Evolutionary conservation across 2,888 invertebrate genomes (phyloP).

Genomic region (Teleiodes luculella): DNA sequence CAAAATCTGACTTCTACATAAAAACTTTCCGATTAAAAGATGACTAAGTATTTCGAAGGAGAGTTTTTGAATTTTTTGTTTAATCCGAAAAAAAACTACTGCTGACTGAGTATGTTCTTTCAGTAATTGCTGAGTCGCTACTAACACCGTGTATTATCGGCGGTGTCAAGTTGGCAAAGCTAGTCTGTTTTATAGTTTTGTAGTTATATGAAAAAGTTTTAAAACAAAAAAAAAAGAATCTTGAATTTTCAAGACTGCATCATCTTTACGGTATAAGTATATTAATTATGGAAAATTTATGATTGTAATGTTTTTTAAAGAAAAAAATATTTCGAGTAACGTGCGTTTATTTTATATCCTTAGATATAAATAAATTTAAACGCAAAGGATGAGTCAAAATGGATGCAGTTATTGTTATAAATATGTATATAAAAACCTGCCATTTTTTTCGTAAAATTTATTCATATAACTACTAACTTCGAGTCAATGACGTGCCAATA

Average conservation of each 20-base stretch:
- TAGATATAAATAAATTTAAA: slow-evolving; percentile 63
- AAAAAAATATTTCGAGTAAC: background rate
- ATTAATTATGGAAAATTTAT: background rate
- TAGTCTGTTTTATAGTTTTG: slow-evolving; percentile 27
- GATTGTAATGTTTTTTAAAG: background rate
- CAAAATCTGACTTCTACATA: too few species aligned
- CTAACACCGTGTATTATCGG: slow-evolving; percentile 33
- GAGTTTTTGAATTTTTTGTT: too few species aligned
- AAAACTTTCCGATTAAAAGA: too few species aligned
- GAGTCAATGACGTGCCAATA: slow-evolving; percentile 72
- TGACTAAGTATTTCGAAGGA: too few species aligned
- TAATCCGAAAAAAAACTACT: too few species aligned
- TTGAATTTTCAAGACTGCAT: slow-evolving; percentile 16
- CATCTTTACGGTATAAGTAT: slow-evolving; percentile 11
- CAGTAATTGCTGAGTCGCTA: too few species aligned
- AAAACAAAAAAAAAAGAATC: slow-evolving; percentile 14
- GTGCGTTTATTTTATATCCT: slow-evolving; percentile 67
- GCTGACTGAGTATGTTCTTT: too few species aligned
- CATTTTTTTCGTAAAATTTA: slow-evolving; percentile 17
- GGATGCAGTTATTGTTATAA: slow-evolving; percentile 15
- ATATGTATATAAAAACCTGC: slow-evolving; percentile 5
- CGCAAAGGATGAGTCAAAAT: slow-evolving; percentile 36
- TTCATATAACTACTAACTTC: slow-evolving; percentile 39
- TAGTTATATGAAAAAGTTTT: slow-evolving; percentile 34
- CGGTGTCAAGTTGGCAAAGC: slow-evolving; percentile 31